These are phyloP conservation scores for Mustela erminea DNA, from an alignment of 2,797 vertebrate species.

Conservation along the genomic window DNA sequence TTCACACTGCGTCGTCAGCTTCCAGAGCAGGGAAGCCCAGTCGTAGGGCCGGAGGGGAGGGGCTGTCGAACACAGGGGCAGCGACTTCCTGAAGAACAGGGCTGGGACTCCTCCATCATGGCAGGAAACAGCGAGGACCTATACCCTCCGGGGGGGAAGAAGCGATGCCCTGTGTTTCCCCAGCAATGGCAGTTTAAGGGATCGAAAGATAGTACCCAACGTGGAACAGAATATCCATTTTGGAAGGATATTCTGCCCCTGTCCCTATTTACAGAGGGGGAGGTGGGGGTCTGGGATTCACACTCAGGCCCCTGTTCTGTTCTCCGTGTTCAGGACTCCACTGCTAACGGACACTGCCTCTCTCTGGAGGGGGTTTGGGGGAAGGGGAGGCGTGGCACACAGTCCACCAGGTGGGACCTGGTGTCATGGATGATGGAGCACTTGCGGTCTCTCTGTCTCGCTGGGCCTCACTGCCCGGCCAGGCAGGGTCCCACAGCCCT, in stretches of 20 bases:
- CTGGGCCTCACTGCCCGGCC: neutral
- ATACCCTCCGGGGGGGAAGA: too few relatives aligned
- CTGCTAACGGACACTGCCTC: neutral
- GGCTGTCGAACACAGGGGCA: neutral
- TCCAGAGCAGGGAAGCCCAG: neutral
- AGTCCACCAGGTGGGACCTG: too few relatives aligned
- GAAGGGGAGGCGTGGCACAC: accelerated
- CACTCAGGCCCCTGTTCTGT: neutral
- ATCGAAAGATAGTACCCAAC: accelerated
- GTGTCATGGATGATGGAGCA: accelerated
- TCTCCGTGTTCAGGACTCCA: neutral
- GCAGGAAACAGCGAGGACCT: neutral
- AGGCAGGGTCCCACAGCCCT: neutral
- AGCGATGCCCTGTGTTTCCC: neutral
- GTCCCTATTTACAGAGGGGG: neutral
- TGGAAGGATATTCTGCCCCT: neutral
- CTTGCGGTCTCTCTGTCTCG: neutral
- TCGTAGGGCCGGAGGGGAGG: neutral
- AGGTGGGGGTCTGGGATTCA: neutral
- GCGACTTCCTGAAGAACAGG: neutral
- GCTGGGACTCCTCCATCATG: accelerated
- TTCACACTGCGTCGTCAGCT: too few relatives aligned
- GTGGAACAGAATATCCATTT: neutral
- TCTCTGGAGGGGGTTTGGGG: too few relatives aligned
- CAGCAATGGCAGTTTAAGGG: neutral